Conservation (phyloP, 2,888 invertebrate genomes). For the Parnassius apollo region DNA sequence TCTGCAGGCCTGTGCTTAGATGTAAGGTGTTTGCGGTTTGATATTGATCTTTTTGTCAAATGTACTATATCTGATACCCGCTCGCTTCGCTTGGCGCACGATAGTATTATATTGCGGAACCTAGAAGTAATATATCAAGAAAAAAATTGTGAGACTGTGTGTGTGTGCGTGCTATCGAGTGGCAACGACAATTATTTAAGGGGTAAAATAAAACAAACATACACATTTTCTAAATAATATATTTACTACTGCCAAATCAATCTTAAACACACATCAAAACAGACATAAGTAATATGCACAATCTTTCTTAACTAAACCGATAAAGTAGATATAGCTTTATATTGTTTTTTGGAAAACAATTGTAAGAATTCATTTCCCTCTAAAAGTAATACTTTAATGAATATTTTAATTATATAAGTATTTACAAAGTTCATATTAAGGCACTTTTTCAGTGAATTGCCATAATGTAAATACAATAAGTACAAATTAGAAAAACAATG, state of each 20-base stretch:
- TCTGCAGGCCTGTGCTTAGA: no score
- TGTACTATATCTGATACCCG: no score
- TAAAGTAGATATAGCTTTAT: slow-evolving; percentile 63
- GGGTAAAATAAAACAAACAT: slow-evolving; percentile 32
- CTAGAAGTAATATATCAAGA: no score
- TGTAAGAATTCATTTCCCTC: slow-evolving; percentile 66
- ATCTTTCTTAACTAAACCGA: slow-evolving; percentile 74
- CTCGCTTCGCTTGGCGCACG: no score
- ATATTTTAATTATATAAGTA: slow-evolving; percentile 60
- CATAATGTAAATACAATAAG: slow-evolving; percentile 64
- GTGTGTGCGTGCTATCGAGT: no score
- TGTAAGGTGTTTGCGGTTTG: no score
- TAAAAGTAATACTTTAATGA: slow-evolving; percentile 65
- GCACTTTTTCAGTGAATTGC: slow-evolving; percentile 69
- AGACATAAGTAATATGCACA: slow-evolving; percentile 78
- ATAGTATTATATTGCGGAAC: no score
- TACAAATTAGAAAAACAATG: slow-evolving; percentile 66
- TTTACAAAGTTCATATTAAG: slow-evolving; percentile 74
- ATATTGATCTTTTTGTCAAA: no score
- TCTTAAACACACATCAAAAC: slow-evolving; percentile 80
- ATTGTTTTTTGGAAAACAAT: slow-evolving; percentile 77
- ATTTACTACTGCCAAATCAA: slow-evolving; percentile 80
- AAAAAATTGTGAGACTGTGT: no score
- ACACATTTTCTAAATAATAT: slow-evolving; percentile 61
- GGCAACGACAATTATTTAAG: no score